A percentile compares a stretch with the other conserved stretches of the same genome.
Conservation (phyloP, 1,140 invertebrate species). For the Hyphantria cunea region DNA sequence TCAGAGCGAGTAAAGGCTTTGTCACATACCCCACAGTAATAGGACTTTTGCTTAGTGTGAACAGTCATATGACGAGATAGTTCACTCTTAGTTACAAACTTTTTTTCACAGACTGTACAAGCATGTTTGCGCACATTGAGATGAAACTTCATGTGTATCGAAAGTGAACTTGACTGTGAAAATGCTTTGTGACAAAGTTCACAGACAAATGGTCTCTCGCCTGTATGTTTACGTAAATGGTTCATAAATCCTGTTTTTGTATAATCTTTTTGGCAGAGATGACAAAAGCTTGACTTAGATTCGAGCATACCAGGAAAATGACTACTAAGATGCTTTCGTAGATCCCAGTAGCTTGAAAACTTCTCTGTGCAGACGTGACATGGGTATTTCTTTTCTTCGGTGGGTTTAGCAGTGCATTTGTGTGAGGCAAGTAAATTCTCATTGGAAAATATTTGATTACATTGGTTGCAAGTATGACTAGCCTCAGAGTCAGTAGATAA, state of each 20-base stretch:
- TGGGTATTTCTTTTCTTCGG: conserved; percentile 75
- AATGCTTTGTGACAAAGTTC: conserved; percentile 84
- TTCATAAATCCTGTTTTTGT: conserved; percentile 82
- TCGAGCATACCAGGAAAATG: conserved; percentile 81
- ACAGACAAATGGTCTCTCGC: conserved; percentile 89
- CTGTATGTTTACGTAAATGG: conserved; percentile 94
- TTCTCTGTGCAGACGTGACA: conserved; percentile 80
- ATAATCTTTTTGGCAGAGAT: conserved; percentile 80
- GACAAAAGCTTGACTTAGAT: conserved; percentile 80
- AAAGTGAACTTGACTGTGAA: conserved; percentile 83
- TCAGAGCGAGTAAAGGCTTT: conserved; percentile 81
- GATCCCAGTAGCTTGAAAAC: conserved; percentile 79
- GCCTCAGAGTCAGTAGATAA: conserved; percentile 79
- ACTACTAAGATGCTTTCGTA: conserved; percentile 78
- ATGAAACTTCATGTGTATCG: conserved; percentile 85
- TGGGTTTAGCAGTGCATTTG: conserved; percentile 70
- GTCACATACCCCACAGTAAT: conserved; percentile 83
- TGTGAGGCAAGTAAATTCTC: conserved; percentile 68
- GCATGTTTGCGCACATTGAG: conserved; percentile 82
- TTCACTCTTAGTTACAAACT: conserved; percentile 84
- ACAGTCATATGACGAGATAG: conserved; percentile 83
- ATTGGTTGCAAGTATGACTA: conserved; percentile 75
- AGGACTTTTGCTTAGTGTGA: conserved; percentile 84
- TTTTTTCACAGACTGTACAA: conserved; percentile 83
- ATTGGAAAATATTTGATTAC: conserved; percentile 77